Evolutionary conservation across 2,888 invertebrate species (phyloP), one percentile per base, ranked within the genome.

Genomic region (Atethmia centrago): DNA sequence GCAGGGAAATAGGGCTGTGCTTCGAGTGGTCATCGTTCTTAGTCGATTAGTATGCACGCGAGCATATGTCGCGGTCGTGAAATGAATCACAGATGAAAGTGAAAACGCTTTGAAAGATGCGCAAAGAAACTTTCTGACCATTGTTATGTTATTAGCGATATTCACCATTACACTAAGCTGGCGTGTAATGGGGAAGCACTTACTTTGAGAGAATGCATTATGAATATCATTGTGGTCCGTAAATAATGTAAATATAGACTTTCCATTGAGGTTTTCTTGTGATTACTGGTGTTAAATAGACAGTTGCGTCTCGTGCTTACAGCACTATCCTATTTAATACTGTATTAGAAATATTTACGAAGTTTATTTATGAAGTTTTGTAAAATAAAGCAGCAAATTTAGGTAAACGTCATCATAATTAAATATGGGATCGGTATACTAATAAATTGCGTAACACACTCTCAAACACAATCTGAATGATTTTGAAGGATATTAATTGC

Each of bases 51-150:
- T 88, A 92, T 92, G 88, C 93, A 85, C 65, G 77, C 62, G 71
- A 84, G 87, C 83, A 82, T 68, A 77, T 84, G 83, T 79, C 84
- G 79, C 85, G 85, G 88, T 91, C 93, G 92, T 93, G 93, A 88
- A 82, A 77, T 83, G 91, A 92, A 91, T 93, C 71, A 77, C 75
- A 85, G 87, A 90, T 85, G 91, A 94, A 94, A 94, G 94, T 93
- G 94, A 94, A 92, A 94, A 87, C 87, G 42, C 82, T 74, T 77
- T 82, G 81, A 66, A 81, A 88, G 87, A 87, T 87, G 82, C 74
- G 77, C 79, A 85, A 87, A 88, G 85, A 85, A 84, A 91, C 92
- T 92, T 90, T 92, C 91, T 82, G 89, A 82, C 87, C 85, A 88
- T 86, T 87, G 86, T 87, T 80, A 79, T 83, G 71, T 75, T 79